A percentile compares a stretch with the other conserved stretches of the same genome.
Conservation (phyloP, 1,140 invertebrate genomes). For the Microplitis demolitor region DNA sequence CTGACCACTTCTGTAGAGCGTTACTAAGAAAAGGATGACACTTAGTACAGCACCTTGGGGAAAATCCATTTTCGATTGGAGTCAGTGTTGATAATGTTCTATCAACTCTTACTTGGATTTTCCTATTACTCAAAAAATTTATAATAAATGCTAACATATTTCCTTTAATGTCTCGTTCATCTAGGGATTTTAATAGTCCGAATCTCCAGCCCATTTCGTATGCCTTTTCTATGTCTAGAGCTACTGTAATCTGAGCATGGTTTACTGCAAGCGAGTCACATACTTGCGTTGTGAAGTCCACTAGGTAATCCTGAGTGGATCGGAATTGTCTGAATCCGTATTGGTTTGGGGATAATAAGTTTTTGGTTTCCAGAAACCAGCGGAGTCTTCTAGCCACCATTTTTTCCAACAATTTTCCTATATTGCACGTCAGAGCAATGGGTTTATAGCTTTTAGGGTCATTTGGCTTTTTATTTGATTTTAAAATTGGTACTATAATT, state of each 20-base stretch:
- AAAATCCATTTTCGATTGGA: background rate
- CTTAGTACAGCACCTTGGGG: conserved; percentile 9
- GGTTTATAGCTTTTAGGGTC: conserved; percentile 35
- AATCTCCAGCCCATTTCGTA: conserved; percentile 22
- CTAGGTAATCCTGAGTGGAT: conserved; percentile 35
- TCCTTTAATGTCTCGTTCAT: background rate
- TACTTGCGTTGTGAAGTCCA: conserved; percentile 31
- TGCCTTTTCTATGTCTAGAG: too few species aligned
- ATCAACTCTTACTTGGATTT: background rate
- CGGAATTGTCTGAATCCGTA: conserved; percentile 35
- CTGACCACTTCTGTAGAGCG: too few species aligned
- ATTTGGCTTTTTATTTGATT: conserved; percentile 26
- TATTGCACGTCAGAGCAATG: conserved; percentile 42
- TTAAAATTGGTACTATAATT: conserved; percentile 48
- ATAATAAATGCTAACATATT: background rate
- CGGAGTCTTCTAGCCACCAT: conserved; percentile 32
- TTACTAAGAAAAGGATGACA: too few species aligned
- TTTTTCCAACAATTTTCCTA: conserved; percentile 46
- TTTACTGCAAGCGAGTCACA: conserved; percentile 34
- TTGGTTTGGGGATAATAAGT: conserved; percentile 32
- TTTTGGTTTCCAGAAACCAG: conserved; percentile 27
- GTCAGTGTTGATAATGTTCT: background rate
- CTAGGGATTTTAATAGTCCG: background rate
- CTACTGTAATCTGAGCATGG: conserved; percentile 32
- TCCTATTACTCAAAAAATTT: background rate